A percentile compares a stretch with the other conserved stretches of the same genome.
phyloP scores from a whole-genome alignment of 2,113 vertebrate species.

The Phrynosoma platyrhinos region DNA sequence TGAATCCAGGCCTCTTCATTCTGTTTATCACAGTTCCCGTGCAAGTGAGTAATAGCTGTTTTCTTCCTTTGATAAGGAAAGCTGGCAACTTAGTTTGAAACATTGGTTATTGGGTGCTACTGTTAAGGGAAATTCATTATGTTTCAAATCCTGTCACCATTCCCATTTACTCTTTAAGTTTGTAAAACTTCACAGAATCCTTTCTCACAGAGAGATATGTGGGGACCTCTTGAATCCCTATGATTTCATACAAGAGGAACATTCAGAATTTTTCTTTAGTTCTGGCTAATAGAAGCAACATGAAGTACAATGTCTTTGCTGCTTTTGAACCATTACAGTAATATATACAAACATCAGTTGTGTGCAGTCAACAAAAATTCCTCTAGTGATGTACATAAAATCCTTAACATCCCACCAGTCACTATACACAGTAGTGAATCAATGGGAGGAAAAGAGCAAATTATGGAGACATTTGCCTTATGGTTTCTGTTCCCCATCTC shows the following conservation, averaged over 20 bases:
- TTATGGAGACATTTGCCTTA: constrained; percentile 57
- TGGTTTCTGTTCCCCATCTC: constrained; percentile 54
- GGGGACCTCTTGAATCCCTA: constrained; percentile 37
- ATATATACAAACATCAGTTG: constrained; percentile 47
- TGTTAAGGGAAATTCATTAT: not conserved
- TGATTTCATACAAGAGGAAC: constrained; percentile 32
- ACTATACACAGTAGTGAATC: constrained; percentile 30
- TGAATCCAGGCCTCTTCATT: not conserved
- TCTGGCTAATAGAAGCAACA: constrained; percentile 35
- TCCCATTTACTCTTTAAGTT: constrained; percentile 2
- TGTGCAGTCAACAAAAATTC: constrained; percentile 55
- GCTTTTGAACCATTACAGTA: constrained; percentile 49
- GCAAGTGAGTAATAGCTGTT: not conserved
- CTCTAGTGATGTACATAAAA: constrained; percentile 29
- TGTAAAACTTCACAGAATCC: constrained; percentile 33
- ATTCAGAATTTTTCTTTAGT: constrained; percentile 35
- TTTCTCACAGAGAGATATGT: constrained; percentile 34
- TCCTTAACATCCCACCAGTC: too few species aligned
- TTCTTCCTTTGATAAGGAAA: not conserved
- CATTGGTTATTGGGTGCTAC: not conserved
- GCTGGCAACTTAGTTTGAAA: not conserved
- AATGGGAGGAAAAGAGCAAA: constrained; percentile 55
- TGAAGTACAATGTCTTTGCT: constrained; percentile 27
- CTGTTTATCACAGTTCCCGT: not conserved
- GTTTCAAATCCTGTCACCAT: not conserved